Percentiles rank a stretch among this genome's conserved stretches.
phyloP scores from a whole-genome alignment of 2,113 vertebrate genomes.

The Nicator chloris region DNA sequence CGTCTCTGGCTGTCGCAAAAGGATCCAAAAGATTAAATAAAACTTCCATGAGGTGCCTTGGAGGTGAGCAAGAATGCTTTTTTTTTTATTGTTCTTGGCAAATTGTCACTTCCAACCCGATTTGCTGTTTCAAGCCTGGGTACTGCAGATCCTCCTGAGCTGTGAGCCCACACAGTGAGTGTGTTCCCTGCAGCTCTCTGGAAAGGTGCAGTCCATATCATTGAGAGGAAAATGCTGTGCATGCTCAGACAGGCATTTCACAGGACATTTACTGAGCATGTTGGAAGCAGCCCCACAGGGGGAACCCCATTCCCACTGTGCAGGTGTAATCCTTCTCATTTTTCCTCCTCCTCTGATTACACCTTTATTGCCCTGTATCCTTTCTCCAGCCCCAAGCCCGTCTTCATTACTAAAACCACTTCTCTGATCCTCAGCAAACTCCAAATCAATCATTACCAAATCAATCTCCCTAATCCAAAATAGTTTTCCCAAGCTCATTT shows the following conservation, averaged over 20 bases:
- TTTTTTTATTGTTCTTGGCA: background rate
- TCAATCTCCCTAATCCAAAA: background rate
- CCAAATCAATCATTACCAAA: background rate
- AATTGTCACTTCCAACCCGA: background rate
- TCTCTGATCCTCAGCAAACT: background rate
- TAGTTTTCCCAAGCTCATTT: background rate
- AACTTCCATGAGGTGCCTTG: background rate
- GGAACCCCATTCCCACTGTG: background rate
- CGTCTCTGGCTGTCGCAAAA: background rate
- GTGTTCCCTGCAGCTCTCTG: fast-evolving
- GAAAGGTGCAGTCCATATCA: fast-evolving
- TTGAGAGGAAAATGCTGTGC: background rate
- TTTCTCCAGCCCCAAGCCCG: background rate
- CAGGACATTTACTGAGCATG: background rate
- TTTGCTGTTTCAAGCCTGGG: background rate
- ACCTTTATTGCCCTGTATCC: background rate
- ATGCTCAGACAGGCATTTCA: background rate
- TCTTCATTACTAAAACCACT: background rate
- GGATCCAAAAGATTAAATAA: background rate
- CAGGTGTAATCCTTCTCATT: background rate
- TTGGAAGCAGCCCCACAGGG: background rate
- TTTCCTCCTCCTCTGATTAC: background rate
- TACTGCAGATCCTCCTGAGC: background rate
- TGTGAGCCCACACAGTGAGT: background rate
- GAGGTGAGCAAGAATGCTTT: background rate